phyloP scores from a whole-genome alignment of 2,113 vertebrate species.

The Gobio gobio region DNA sequence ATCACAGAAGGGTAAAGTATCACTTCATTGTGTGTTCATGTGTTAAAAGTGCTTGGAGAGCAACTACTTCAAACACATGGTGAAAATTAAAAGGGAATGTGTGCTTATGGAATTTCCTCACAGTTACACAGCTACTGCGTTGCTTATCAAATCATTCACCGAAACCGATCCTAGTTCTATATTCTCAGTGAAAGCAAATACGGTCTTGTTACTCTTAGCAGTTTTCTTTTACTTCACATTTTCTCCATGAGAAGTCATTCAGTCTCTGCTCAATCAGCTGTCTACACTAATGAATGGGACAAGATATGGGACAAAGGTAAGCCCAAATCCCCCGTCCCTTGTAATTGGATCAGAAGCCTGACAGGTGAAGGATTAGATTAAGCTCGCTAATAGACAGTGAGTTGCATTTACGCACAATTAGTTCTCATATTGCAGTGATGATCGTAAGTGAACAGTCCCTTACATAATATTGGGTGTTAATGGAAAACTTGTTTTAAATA shows the following conservation, averaged over 20 bases:
- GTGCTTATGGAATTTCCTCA: conserved; percentile 10
- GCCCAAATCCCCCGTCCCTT: conserved; percentile 46
- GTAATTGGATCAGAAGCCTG: conserved; percentile 56
- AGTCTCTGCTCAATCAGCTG: not conserved
- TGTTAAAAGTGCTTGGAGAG: conserved; percentile 9
- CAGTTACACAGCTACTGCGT: not conserved
- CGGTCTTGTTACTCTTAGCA: not conserved
- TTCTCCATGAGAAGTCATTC: not conserved
- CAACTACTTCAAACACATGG: not conserved
- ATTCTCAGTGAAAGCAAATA: not conserved
- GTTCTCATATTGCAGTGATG: not conserved
- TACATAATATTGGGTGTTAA: not conserved
- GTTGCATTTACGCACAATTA: conserved; percentile 10
- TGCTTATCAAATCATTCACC: not conserved
- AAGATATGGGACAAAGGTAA: conserved; percentile 57
- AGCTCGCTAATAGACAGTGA: conserved; percentile 41
- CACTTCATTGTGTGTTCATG: conserved; percentile 16
- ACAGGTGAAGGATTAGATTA: conserved; percentile 50
- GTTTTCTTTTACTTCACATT: not conserved
- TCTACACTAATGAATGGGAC: conserved; percentile 33
- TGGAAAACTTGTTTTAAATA: not conserved
- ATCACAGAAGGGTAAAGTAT: not conserved
- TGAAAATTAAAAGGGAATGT: not conserved
- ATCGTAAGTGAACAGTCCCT: not conserved
- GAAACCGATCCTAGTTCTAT: not conserved